Evolutionary conservation across 2,888 invertebrate genomes (phyloP).

Genomic region (Phoenoteleia sp.): DNA sequence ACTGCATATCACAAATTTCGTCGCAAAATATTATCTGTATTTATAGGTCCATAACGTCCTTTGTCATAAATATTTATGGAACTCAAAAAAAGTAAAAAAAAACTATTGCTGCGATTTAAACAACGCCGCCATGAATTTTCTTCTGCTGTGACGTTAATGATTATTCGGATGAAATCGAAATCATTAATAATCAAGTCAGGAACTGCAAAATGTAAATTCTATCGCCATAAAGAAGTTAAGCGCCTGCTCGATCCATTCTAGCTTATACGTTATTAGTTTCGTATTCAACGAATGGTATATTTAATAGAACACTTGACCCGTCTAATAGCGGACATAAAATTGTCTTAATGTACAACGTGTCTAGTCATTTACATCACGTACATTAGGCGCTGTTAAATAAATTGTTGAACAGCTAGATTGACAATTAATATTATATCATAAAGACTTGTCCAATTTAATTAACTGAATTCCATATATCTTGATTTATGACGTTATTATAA

Average conservation of each 20-base stretch:
- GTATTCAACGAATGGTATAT: slow-evolving; percentile 44
- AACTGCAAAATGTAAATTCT: slow-evolving; percentile 31
- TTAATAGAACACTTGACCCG: slow-evolving; percentile 56
- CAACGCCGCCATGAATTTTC: not conserved
- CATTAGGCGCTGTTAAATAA: slow-evolving; percentile 2
- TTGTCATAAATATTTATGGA: slow-evolving; percentile 22
- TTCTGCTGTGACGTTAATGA: not conserved
- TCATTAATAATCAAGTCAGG: slow-evolving; percentile 38
- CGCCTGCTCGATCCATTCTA: slow-evolving; percentile 3
- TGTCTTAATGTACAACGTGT: slow-evolving; percentile 33
- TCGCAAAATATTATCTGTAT: not conserved
- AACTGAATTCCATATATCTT: too few species aligned
- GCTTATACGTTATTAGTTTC: slow-evolving; percentile 47
- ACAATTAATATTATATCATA: too few species aligned
- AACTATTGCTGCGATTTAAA: not conserved
- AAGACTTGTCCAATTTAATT: too few species aligned
- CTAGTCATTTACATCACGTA: not conserved
- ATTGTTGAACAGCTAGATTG: not conserved
- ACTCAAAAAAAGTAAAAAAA: not conserved
- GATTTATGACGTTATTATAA: too few species aligned
- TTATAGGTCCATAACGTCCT: not conserved
- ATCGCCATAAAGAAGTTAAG: slow-evolving; percentile 39
- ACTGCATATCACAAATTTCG: too few species aligned
- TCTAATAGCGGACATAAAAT: slow-evolving; percentile 47
- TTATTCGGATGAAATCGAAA: slow-evolving; percentile 6